A percentile compares a stretch with the other conserved stretches of the same genome.
These are phyloP conservation scores for Oasisia sp. DNA, from an alignment of 2,888 invertebrate species.

Conservation along the genomic window DNA sequence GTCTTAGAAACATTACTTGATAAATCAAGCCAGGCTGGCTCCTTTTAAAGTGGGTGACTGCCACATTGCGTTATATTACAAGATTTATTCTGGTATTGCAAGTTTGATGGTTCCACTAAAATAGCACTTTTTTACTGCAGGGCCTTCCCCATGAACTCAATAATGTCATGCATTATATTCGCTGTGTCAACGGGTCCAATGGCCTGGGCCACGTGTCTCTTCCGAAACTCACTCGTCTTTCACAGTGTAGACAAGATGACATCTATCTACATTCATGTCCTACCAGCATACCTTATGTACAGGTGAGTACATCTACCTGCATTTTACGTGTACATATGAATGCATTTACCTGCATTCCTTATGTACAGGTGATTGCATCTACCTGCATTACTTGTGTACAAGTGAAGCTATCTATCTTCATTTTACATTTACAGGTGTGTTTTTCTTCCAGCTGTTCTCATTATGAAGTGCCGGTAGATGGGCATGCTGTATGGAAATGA, in stretches of 20 bases:
- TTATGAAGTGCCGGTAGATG: too few species aligned
- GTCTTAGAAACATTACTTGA: too few species aligned
- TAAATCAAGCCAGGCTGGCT: too few species aligned
- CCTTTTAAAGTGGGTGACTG: too few species aligned
- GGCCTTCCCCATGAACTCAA: constrained; percentile 33
- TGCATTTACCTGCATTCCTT: constrained; percentile 48
- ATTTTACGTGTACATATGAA: neutral
- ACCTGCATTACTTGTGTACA: neutral
- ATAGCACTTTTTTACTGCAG: constrained; percentile 25
- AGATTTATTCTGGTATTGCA: neutral
- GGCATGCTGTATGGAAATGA: too few species aligned
- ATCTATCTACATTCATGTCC: constrained; percentile 56
- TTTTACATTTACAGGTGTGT: constrained; percentile 56
- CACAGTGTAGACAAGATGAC: constrained; percentile 59
- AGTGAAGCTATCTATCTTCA: constrained; percentile 22
- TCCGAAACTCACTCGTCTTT: constrained; percentile 48
- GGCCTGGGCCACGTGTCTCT: constrained; percentile 38
- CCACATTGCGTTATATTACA: too few species aligned
- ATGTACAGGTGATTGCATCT: constrained; percentile 52
- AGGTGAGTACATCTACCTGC: constrained; percentile 46
- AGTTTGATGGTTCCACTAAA: neutral
- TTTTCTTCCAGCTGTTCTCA: too few species aligned
- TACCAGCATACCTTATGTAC: constrained; percentile 54
- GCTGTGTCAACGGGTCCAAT: constrained; percentile 56
- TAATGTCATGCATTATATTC: constrained; percentile 45